A percentile compares a stretch with the other conserved stretches of the same genome.
Evolutionary conservation across 2,797 vertebrate genomes (phyloP).

Genomic region (Gastrophryne carolinensis): DNA sequence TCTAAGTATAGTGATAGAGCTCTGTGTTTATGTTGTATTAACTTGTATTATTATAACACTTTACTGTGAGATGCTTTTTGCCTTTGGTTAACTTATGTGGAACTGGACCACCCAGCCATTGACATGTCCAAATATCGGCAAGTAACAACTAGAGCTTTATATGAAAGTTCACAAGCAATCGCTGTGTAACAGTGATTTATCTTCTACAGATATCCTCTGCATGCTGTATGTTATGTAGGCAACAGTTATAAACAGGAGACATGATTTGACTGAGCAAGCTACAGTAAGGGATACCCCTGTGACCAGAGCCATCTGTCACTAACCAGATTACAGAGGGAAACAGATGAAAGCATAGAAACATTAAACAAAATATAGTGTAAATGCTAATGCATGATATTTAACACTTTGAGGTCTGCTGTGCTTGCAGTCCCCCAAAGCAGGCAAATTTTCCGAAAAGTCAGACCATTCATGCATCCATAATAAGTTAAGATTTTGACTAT

Average conservation of each 20-base stretch:
- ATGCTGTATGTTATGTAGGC: neutral
- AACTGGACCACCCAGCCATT: constrained; percentile 27
- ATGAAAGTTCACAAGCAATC: too few relatives aligned
- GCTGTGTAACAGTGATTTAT: constrained; percentile 6
- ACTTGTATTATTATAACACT: constrained; percentile 25
- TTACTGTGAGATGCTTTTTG: constrained; percentile 10
- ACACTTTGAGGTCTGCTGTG: too few relatives aligned
- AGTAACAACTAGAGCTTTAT: neutral
- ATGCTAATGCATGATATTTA: too few relatives aligned
- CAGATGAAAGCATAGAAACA: neutral
- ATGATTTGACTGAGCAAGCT: too few relatives aligned
- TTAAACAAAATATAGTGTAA: neutral
- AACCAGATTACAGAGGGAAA: neutral
- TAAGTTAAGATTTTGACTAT: too few relatives aligned
- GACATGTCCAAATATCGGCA: neutral
- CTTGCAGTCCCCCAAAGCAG: too few relatives aligned
- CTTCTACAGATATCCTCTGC: neutral
- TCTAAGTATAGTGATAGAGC: neutral
- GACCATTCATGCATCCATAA: too few relatives aligned
- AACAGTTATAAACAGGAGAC: neutral
- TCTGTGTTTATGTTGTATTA: constrained; percentile 14
- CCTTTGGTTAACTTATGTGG: neutral
- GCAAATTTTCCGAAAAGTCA: too few relatives aligned
- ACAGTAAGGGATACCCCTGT: too few relatives aligned
- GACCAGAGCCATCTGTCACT: too few relatives aligned